Evolutionary conservation across 2,113 vertebrate genomes (phyloP), one percentile per base, ranked within the genome.

Genomic region (Apaloderma vittatum): DNA sequence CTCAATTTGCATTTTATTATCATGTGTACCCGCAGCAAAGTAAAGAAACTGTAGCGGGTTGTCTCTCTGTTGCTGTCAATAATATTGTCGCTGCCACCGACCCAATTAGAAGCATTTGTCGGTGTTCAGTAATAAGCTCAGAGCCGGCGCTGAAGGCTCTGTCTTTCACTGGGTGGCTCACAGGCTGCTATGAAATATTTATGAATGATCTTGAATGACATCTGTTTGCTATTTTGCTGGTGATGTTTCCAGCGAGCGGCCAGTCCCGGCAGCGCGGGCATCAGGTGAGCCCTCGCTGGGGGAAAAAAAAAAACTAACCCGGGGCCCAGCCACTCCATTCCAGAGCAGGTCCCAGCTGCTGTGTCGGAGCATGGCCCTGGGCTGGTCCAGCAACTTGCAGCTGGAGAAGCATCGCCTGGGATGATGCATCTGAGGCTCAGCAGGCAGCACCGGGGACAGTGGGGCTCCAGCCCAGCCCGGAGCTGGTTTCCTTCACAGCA

Each of bases 151-250:
- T 68, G 88, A 88, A 90, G 81, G 75, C 92, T 89, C 96, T 80
- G 73, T 81, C 95, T 95, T 83, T 97, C 96, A 96, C 86, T 61
- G 57, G 77, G 94, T 94, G 83, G 91, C 90, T 94, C 86, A 26
- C 43, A 90, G 94, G 79, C 90, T 3, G 5, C 88, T 57, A 68
- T 97, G 88, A 97, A 97, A 98, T 97, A 98, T 98, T 97, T 94
- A 98, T 97, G 96, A 96, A 95, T 0, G 62, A 93, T 92, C 91
- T 88, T 95, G 96, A 94, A 83, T 97, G 95, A 96, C 97, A 98
- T 98, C 97, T 98, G 96, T 94, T 97, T 75, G 93, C 96, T 96
- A 9, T 97, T 97, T 95, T 95, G 85, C 85, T 90, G 82, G 49
- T 86, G 96, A 87, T 83, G 97, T 91, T 93, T 57, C 62, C 18